These are phyloP conservation scores for Microctonus brassicae DNA, from an alignment of 2,888 invertebrate species.

Conservation along the genomic window DNA sequence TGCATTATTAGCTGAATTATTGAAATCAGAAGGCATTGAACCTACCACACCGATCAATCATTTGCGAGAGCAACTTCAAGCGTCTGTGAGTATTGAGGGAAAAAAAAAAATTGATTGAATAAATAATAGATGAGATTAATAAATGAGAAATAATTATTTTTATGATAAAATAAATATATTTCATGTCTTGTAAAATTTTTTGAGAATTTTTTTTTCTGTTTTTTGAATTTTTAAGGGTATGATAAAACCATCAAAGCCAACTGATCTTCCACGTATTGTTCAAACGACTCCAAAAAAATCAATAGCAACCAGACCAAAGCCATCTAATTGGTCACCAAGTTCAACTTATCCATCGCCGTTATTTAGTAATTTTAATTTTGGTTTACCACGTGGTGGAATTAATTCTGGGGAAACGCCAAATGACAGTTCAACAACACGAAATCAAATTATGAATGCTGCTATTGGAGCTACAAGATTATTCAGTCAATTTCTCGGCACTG, in stretches of 20 bases:
- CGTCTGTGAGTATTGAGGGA: slow-evolving; percentile 72
- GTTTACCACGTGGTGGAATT: slow-evolving; percentile 37
- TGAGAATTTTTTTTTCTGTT: not conserved
- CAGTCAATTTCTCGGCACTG: slow-evolving; percentile 83
- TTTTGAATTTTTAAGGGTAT: slow-evolving; percentile 4
- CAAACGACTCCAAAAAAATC: slow-evolving; percentile 39
- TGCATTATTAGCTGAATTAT: slow-evolving; percentile 78
- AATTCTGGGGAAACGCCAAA: slow-evolving; percentile 50
- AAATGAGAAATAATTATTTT: not conserved
- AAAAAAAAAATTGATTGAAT: not conserved
- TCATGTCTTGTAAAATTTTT: not conserved
- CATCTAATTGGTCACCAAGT: slow-evolving; percentile 57
- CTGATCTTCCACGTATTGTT: slow-evolving; percentile 40
- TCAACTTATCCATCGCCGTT: slow-evolving; percentile 67
- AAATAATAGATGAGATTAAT: not conserved
- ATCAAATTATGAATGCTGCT: slow-evolving; percentile 78
- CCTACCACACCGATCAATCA: slow-evolving; percentile 77
- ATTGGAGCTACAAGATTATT: slow-evolving; percentile 84
- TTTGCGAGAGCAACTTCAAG: slow-evolving; percentile 74
- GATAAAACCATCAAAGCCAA: slow-evolving; percentile 41
- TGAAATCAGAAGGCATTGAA: slow-evolving; percentile 81
- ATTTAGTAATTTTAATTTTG: slow-evolving; percentile 61
- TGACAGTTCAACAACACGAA: slow-evolving; percentile 63
- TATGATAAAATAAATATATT: not conserved
- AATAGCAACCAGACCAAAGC: slow-evolving; percentile 67